A percentile compares a stretch with the other conserved stretches of the same genome.
Evolutionary conservation across 2,113 vertebrate species (phyloP).

Genomic region (Marcusenius ussheri): DNA sequence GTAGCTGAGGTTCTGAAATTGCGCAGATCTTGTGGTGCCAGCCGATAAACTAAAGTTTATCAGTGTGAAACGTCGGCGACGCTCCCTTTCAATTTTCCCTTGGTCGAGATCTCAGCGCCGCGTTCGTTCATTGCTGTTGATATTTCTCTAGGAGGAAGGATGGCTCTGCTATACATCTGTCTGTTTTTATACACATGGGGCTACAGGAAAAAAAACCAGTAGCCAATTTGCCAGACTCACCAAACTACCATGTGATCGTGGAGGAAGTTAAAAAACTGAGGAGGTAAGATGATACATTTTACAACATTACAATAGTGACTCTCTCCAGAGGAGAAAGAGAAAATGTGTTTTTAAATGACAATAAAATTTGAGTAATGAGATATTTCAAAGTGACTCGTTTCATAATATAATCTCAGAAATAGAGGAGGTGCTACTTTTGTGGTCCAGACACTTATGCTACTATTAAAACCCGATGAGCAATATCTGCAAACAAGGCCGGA

Average conservation of each 20-base stretch:
- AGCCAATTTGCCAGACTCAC: background rate
- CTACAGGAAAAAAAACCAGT: background rate
- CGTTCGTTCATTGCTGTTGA: background rate
- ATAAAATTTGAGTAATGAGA: background rate
- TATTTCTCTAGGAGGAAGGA: background rate
- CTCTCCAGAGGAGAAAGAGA: background rate
- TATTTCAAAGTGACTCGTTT: background rate
- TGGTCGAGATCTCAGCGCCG: background rate
- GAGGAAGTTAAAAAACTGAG: background rate
- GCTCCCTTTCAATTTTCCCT: background rate
- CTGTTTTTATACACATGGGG: background rate
- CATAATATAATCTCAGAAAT: background rate
- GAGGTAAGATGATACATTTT: background rate
- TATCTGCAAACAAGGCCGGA: background rate
- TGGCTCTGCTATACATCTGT: background rate
- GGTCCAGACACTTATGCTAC: background rate
- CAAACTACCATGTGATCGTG: background rate
- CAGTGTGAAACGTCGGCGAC: background rate
- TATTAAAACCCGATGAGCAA: background rate
- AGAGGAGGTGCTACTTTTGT: background rate
- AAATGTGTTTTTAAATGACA: background rate
- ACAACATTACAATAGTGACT: background rate
- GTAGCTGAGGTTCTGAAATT: background rate
- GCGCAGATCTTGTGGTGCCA: background rate
- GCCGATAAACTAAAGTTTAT: background rate